These are phyloP conservation scores for Plodia interpunctella DNA, from an alignment of 1,140 invertebrate genomes.

Conservation along the genomic window DNA sequence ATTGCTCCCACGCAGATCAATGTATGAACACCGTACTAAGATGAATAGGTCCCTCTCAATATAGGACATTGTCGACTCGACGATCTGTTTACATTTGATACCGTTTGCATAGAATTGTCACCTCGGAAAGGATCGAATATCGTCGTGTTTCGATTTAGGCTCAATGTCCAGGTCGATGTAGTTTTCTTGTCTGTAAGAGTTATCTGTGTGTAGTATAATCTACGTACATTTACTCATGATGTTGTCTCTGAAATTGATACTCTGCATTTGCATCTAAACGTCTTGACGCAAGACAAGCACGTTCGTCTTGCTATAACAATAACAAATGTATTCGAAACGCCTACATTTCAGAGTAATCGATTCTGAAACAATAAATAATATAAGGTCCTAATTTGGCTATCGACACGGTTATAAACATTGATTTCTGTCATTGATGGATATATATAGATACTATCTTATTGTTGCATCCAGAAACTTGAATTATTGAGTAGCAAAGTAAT, in stretches of 20 bases:
- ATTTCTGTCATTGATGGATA: no score
- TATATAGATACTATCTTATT: no score
- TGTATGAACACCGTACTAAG: neutral
- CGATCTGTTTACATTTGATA: constrained; percentile 1
- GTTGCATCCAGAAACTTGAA: no score
- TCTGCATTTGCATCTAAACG: constrained; percentile 4
- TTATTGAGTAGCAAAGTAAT: no score
- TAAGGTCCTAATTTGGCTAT: no score
- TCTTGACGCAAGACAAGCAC: neutral
- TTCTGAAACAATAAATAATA: no score
- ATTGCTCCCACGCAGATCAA: constrained; percentile 54
- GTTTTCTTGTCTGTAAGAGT: neutral
- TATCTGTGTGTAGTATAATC: neutral
- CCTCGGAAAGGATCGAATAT: constrained; percentile 3
- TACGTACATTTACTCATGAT: neutral
- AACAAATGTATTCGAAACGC: neutral
- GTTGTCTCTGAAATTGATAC: neutral
- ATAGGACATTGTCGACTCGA: neutral
- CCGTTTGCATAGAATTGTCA: constrained; percentile 5
- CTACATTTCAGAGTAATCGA: no score
- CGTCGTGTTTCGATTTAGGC: neutral
- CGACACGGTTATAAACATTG: no score
- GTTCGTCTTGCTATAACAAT: neutral
- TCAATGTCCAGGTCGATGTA: neutral
- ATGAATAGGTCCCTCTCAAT: neutral